Conservation (phyloP, 2,888 invertebrate genomes). For the Gymnoscelis rufifasciata region DNA sequence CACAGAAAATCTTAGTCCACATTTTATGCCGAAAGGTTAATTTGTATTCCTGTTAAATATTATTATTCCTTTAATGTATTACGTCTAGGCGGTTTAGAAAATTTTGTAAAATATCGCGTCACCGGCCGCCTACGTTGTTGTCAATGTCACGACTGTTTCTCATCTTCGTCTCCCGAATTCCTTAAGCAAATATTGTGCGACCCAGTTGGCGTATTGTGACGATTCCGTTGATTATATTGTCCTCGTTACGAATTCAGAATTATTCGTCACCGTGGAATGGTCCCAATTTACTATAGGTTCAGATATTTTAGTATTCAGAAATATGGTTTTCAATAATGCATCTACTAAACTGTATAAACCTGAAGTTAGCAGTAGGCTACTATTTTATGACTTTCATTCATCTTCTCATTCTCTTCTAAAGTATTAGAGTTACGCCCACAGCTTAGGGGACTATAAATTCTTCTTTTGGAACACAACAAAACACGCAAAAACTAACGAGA, state of each 20-base stretch:
- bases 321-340: no score
- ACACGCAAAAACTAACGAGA: conserved; percentile 36
- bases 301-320: conserved; percentile 9
- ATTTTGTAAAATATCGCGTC: conserved; percentile 26
- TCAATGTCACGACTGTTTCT: conserved; percentile 57
- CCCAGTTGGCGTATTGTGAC: conserved; percentile 40
- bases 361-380: no score
- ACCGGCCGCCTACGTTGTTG: conserved; percentile 52
- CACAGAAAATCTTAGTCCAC: no score
- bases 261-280: conserved; percentile 16
- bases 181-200: conserved; percentile 44
- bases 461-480: no score
- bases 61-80: not conserved
- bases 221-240: conserved; percentile 34
- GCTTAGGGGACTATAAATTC: no score
- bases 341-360: no score
- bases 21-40: no score
- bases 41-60: not conserved
- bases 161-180: conserved; percentile 46
- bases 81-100: not conserved
- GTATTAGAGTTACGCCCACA: no score
- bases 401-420: no score
- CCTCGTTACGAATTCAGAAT: conserved; percentile 30
- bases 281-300: not conserved
- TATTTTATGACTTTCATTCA: no score